phyloP scores from a whole-genome alignment of 2,113 vertebrate species.

The Thalassarche chlororhynchos region DNA sequence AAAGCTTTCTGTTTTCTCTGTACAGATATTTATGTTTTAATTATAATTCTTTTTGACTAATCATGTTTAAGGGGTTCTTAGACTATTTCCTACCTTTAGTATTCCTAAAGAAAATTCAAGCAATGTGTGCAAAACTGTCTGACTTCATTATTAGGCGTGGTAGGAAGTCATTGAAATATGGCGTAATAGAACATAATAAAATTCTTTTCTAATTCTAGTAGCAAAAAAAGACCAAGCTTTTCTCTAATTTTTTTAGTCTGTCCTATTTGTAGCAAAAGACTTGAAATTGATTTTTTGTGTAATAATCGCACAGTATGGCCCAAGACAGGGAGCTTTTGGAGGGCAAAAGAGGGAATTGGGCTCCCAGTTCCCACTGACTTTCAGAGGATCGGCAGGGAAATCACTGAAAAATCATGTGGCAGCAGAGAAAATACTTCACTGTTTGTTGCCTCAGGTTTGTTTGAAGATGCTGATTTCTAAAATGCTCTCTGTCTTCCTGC shows the following conservation, averaged over 20 bases:
- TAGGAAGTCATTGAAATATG: not conserved
- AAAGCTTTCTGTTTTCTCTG: not conserved
- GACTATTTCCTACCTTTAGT: not conserved
- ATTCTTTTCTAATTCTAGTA: not conserved
- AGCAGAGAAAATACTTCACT: not conserved
- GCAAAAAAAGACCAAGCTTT: not conserved
- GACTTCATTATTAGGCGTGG: not conserved
- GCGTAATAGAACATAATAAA: not conserved
- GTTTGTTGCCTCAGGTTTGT: not conserved
- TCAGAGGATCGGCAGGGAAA: not conserved
- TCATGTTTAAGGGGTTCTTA: not conserved
- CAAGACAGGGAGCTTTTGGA: not conserved
- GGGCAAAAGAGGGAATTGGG: not conserved
- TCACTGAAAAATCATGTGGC: not conserved
- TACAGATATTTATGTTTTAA: not conserved
- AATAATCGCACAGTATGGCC: not conserved
- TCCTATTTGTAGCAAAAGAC: not conserved
- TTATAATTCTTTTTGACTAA: not conserved
- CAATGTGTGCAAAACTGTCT: not conserved
- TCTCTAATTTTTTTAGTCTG: not conserved
- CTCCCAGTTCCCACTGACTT: not conserved
- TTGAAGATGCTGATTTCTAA: not conserved
- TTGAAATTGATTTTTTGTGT: not conserved
- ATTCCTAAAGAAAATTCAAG: not conserved
- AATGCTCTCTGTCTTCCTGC: not conserved